These are phyloP conservation scores for Epinotia ramella DNA, from an alignment of 2,888 invertebrate species.

Conservation along the genomic window DNA sequence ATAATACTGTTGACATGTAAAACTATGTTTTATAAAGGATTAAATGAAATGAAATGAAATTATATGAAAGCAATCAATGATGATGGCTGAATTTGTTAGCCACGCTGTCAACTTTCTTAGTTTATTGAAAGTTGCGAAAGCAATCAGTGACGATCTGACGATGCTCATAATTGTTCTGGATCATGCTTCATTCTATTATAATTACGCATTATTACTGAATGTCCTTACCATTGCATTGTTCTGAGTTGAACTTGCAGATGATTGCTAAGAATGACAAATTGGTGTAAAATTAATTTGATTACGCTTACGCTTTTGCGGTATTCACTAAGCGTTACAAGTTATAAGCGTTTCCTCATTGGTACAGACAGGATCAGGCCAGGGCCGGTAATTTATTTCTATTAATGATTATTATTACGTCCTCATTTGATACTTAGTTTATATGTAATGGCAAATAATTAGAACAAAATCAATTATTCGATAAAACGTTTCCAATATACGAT, in stretches of 20 bases:
- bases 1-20: too few species aligned
- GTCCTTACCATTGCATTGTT: slow-evolving; percentile 21
- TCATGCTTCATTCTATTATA: slow-evolving; percentile 17
- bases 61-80: too few species aligned
- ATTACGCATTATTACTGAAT: neutral
- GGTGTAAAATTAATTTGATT: neutral
- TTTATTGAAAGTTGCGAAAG: neutral
- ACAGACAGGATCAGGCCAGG: neutral
- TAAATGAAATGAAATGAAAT: too few species aligned
- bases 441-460: neutral
- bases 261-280: slow-evolving; percentile 3
- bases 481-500: too few species aligned
- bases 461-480: too few species aligned
- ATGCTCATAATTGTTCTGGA: neutral
- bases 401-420: too few species aligned
- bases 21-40: too few species aligned
- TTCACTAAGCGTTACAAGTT: neutral
- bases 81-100: neutral
- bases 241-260: slow-evolving; percentile 13
- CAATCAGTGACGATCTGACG: neutral
- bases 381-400: neutral
- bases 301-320: neutral
- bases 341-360: neutral
- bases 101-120: neutral
- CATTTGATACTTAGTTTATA: too few species aligned